Conservation (phyloP, 2,113 vertebrate species). For the Scomber japonicus region DNA sequence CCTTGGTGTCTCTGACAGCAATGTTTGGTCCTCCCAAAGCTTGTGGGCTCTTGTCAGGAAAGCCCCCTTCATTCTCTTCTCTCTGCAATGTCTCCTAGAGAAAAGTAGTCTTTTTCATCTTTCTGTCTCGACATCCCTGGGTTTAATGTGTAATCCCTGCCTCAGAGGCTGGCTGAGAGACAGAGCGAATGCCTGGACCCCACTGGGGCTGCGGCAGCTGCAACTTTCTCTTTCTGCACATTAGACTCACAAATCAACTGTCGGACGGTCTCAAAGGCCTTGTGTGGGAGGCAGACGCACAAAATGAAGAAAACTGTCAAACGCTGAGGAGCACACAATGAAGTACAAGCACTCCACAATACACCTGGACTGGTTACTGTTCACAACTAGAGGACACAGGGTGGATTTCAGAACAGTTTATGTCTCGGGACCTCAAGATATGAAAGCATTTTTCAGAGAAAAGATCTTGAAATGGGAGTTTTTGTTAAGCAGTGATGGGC, state of each 20-base stretch:
- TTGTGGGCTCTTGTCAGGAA: slow-evolving; percentile 48
- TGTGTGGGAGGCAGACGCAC: slow-evolving; percentile 47
- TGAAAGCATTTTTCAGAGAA: slow-evolving; percentile 14
- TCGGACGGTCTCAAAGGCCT: slow-evolving; percentile 53
- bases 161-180: slow-evolving; percentile 63
- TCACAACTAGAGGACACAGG: slow-evolving; percentile 20
- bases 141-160: slow-evolving; percentile 72
- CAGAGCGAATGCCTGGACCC: background rate
- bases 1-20: slow-evolving; percentile 25
- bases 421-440: background rate
- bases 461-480: background rate
- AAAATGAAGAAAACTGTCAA: slow-evolving; percentile 57
- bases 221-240: slow-evolving; percentile 64
- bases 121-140: slow-evolving; percentile 53
- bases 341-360: slow-evolving; percentile 29
- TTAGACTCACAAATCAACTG: slow-evolving; percentile 77
- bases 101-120: slow-evolving; percentile 47
- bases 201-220: slow-evolving; percentile 55
- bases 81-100: slow-evolving; percentile 45
- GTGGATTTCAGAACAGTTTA: background rate
- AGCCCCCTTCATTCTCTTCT: slow-evolving; percentile 43
- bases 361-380: slow-evolving; percentile 22
- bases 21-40: slow-evolving; percentile 36
- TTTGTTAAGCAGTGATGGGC: slow-evolving; percentile 22
- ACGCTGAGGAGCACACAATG: slow-evolving; percentile 24